phyloP scores from a whole-genome alignment of 2,113 vertebrate genomes.

The Anas platyrhynchos region DNA sequence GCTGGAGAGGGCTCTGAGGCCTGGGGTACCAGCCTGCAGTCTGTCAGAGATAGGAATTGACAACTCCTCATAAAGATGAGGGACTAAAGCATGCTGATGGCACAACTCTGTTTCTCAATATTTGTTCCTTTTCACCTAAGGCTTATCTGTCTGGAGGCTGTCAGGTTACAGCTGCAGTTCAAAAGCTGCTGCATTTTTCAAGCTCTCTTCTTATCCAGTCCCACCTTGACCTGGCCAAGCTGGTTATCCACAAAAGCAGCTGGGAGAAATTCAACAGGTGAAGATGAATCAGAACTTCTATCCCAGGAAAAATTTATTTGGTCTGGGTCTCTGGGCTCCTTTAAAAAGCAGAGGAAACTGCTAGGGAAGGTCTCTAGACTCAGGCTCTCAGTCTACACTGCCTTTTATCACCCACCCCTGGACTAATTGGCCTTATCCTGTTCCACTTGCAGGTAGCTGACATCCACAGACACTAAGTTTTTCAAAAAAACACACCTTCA shows the following conservation, averaged over 20 bases:
- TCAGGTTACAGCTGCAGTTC: not conserved
- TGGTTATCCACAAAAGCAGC: not conserved
- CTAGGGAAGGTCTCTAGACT: not conserved
- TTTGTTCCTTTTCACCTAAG: not conserved
- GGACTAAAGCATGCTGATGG: not conserved
- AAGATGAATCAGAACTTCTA: not conserved
- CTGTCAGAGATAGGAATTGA: not conserved
- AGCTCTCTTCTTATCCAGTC: not conserved
- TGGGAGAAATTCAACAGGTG: not conserved
- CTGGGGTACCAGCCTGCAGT: not conserved
- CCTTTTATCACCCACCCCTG: not conserved
- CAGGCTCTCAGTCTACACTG: not conserved
- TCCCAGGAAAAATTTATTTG: not conserved
- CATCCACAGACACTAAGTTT: not conserved
- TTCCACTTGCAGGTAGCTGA: not conserved
- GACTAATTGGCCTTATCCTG: not conserved
- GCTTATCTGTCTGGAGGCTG: not conserved
- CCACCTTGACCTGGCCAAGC: not conserved
- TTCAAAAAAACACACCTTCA: not conserved
- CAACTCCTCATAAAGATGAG: not conserved
- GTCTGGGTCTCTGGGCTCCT: not conserved
- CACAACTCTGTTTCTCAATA: not conserved
- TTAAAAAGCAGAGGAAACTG: not conserved
- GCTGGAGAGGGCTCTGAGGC: not conserved
- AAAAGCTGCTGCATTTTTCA: not conserved